Evolutionary conservation across 2,113 vertebrate species (phyloP), one percentile per base, ranked within the genome.

Genomic region (Rhinichthys klamathensis): DNA sequence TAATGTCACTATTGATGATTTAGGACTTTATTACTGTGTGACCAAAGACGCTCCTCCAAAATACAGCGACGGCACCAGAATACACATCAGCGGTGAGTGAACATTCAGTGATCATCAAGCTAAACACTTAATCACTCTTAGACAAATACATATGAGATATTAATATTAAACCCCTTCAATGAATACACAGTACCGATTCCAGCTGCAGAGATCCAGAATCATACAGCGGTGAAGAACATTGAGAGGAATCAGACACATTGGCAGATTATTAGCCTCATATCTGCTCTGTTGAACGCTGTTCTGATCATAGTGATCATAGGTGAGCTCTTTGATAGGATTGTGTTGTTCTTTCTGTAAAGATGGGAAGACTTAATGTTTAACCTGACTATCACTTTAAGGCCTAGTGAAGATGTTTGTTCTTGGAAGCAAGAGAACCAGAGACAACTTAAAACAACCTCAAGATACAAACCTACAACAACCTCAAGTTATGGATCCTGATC

Each of bases 1-100:
- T 12, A 58, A 56, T 58, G 30, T 58, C 8, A 23, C 49, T 0
- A 3, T 30, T 25, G 73, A 75, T 5, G 46, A 75, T 2, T 75
- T 30, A 11, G 73, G 73, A 75, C 3, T 11, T 21, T 75, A 75
- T 67, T 67, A 67, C 15, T 67, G 30, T 18, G 1, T 67, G 63
- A 35, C 30, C 6, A 67, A 0, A 32, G 63, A 32, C 0, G 0
- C 6, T 0, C 30, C 0, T 18, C 30, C 15, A 18, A 9, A 35
- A 67, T 67, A 18, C 63, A 67, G 15, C 30, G 0, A 10, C 15
- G 65, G 65, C 16, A 21, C 3, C 0, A 67, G 65, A 67, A 30
- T 67, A 5, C 1, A 67, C 30, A 9, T 35, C 30, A 35, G 7
- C 18, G 63, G 63, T 67, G 30, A 67, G 63, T 67, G 15, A 18